These are phyloP conservation scores for Tortrix viridana DNA, from an alignment of 2,888 invertebrate species.

Conservation along the genomic window DNA sequence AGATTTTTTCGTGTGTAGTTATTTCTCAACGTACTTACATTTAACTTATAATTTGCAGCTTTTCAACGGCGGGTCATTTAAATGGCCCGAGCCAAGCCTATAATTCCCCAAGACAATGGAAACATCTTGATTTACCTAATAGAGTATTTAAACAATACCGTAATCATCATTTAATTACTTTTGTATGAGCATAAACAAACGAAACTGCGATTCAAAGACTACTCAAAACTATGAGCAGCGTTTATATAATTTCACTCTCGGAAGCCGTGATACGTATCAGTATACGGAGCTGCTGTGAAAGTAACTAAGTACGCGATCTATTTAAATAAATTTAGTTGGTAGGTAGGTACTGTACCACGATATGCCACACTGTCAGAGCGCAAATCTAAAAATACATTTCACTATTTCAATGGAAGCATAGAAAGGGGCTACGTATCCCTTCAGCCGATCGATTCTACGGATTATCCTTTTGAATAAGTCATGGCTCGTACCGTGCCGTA, in stretches of 20 bases:
- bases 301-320: too few species aligned
- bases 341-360: too few species aligned
- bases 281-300: too few species aligned
- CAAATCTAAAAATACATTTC: background rate
- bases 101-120: slow-evolving; percentile 16
- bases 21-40: too few species aligned
- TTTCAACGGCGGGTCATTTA: background rate
- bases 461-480: slow-evolving; percentile 35
- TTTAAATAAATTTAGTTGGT: too few species aligned
- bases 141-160: background rate
- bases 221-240: background rate
- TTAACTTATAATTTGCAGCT: background rate
- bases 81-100: background rate
- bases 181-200: slow-evolving; percentile 1
- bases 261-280: slow-evolving; percentile 6
- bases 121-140: slow-evolving; percentile 10
- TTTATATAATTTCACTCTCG: slow-evolving; percentile 9
- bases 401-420: slow-evolving; percentile 1
- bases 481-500: slow-evolving; percentile 42
- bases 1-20: too few species aligned
- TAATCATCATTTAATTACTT: slow-evolving; percentile 15
- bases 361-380: background rate
- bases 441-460: slow-evolving; percentile 29
- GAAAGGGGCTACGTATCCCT: slow-evolving; percentile 15
- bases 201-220: slow-evolving; percentile 5